Evolutionary conservation across 2,888 invertebrate species (phyloP), one percentile per base, ranked within the genome.

Genomic region (Heteropelma amictum): DNA sequence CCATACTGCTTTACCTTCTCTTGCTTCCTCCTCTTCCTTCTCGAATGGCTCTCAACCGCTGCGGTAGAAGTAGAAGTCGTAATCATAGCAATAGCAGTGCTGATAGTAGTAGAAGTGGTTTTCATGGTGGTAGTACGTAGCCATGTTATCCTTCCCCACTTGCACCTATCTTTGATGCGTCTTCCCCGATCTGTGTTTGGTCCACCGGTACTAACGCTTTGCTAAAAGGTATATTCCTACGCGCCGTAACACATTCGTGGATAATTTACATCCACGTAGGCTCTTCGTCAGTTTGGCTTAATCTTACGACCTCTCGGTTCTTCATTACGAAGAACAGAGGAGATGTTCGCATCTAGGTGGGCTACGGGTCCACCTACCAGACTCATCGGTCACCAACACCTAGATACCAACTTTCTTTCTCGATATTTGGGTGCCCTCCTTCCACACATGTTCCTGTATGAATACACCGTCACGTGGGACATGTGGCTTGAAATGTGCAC

Each of bases 21-120:
- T 68, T 74, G 69, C 30, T 58, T 58, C 68, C 69, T 60, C 65
- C 63, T 73, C 60, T 51, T 58, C 45, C 72, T 64, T 74, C 70
- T 54, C 47, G 30, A 26, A 40, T 61, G 45, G 28, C 56, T 72
- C 68, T 23, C 70, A 38, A 19, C 8, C 42, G 30, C 49, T 42
- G 14, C 26, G 14, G 47, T 26, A 4, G 19, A 10, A 21, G 61
- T 26, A 30, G 19, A n/a, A 54, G 35, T 53, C 12, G 42, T 33
- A 17, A 21, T 64, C 33, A 38, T 38, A 26, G 63, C n/a, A n/a
- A n/a, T 23, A 21, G 47, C 19, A 30, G 30, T 30, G 19, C 12
- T 26, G 4, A 30, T 10, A 12, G 23, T 61, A 35, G 60, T 14
- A 26, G 40, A 14, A 58, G 28, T 26, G 28, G 42, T 42, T 10